Evolutionary conservation across 1,140 invertebrate species (phyloP).

Genomic region (Aphelenchoides besseyi): DNA sequence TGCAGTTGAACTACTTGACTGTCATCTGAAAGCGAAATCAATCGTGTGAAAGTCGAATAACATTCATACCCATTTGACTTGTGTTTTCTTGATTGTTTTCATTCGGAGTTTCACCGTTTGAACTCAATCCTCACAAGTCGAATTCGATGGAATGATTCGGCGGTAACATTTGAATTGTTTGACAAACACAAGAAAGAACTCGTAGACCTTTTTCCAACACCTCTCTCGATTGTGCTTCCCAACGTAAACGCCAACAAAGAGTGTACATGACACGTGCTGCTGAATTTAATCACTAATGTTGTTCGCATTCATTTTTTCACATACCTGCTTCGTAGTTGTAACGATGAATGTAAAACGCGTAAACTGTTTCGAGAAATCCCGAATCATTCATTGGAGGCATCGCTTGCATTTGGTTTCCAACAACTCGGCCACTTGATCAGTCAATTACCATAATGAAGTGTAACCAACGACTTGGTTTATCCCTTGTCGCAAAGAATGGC

Average conservation of each 20-base stretch:
- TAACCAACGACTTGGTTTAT: slow-evolving; percentile 29
- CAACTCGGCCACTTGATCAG: slow-evolving; percentile 33
- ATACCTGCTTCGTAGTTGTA: slow-evolving; percentile 38
- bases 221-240: slow-evolving; percentile 36
- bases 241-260: slow-evolving; percentile 23
- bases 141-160: slow-evolving; percentile 18
- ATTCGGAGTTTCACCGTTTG: not conserved
- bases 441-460: slow-evolving; percentile 31
- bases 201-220: slow-evolving; percentile 36
- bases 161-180: slow-evolving; percentile 33
- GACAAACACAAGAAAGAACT: slow-evolving; percentile 28
- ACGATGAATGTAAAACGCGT: slow-evolving; percentile 47
- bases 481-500: slow-evolving; percentile 30
- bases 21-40: not conserved
- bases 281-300: not conserved
- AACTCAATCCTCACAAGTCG: slow-evolving; percentile 1
- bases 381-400: not conserved
- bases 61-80: no score
- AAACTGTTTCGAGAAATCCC: slow-evolving; percentile 40
- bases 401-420: slow-evolving; percentile 32
- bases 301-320: not conserved
- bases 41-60: not conserved
- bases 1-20: not conserved
- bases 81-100: no score
- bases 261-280: slow-evolving; percentile 25